Evolutionary conservation across 2,888 invertebrate species (phyloP), one percentile per base, ranked within the genome.

Genomic region (Melitaea athalia): DNA sequence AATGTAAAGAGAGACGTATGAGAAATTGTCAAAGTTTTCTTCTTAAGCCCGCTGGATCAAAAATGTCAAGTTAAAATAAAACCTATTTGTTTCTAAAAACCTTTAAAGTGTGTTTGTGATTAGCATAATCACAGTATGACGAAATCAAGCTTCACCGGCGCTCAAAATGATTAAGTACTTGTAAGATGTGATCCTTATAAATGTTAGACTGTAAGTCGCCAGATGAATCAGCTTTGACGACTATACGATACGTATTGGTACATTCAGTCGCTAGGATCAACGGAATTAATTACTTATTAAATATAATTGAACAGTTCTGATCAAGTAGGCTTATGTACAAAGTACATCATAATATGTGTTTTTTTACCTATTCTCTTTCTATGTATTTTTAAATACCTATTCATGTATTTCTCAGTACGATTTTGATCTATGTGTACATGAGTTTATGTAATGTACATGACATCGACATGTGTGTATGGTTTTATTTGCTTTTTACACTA

Each of bases 41-140:
- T 24, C 24, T 24, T 24, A 24, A 24, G 24, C 24, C 24, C 24
- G 24, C 24, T 24, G 24, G 24, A 24, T 24, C 24, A 24, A 24
- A 24, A 24, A 24, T 24, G 24, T 24, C 24, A 24, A 24, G 24
- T 24, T 24, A 24, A 24, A 24, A 24, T 24, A 24, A 24, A 24
- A 24, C 24, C 24, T 24, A 24, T 24, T 24, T 7, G 8, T 38
- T 38, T 38, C 38, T 45, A 45, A 11, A 45, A 63, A 63, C 53
- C 60, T 69, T 60, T 45, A 45, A 63, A 42, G 53, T 70, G 67
- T 67, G n/a, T n/a, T n/a, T n/a, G n/a, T n/a, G n/a, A n/a, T n/a
- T n/a, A n/a, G n/a, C n/a, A n/a, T 70, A 65, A 24, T 72, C 64
- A 69, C 59, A 59, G 52, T 50, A 65, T 67, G 67, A 67, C 67